phyloP scores from a whole-genome alignment of 53 echinoderm and acorn worm species.

The Holothuria scabra region DNA sequence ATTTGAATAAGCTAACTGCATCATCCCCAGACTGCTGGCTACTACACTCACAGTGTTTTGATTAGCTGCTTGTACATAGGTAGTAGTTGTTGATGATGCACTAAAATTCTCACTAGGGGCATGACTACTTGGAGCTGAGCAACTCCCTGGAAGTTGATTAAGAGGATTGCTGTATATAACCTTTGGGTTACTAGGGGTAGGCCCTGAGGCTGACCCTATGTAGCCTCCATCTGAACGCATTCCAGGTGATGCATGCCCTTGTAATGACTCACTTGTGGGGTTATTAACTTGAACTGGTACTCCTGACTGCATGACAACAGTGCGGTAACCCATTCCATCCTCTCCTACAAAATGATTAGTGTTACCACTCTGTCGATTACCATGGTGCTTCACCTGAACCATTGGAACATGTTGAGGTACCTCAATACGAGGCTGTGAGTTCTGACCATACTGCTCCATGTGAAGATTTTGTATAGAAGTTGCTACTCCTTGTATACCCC shows the following conservation, averaged over 20 bases:
- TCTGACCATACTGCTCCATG: constrained; percentile 21
- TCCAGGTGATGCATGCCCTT: constrained; percentile 18
- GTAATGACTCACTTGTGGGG: constrained; percentile 8
- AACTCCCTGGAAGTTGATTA: neutral
- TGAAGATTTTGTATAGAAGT: neutral
- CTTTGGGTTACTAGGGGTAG: constrained; percentile 12
- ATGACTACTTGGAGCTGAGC: constrained; percentile 19
- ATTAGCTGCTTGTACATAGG: constrained; percentile 65
- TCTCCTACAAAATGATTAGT: constrained; percentile 32
- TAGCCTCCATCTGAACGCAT: constrained; percentile 15
- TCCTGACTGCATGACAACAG: neutral
- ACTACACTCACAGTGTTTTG: constrained; percentile 58
- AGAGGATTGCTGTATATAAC: neutral
- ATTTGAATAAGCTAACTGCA: constrained; percentile 16
- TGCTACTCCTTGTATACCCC: neutral
- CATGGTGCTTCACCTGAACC: constrained; percentile 41
- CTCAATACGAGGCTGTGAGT: constrained; percentile 16
- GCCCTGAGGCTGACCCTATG: constrained; percentile 7
- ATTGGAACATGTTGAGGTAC: neutral
- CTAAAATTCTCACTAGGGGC: constrained; percentile 9
- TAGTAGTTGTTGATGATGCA: constrained; percentile 2
- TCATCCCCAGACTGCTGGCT: constrained; percentile 28
- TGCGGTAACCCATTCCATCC: constrained; percentile 26
- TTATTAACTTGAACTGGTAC: constrained; percentile 21
- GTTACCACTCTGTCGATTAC: constrained; percentile 1